Conservation (phyloP, 2,797 vertebrate species). For the Acipenser oxyrinchus region DNA sequence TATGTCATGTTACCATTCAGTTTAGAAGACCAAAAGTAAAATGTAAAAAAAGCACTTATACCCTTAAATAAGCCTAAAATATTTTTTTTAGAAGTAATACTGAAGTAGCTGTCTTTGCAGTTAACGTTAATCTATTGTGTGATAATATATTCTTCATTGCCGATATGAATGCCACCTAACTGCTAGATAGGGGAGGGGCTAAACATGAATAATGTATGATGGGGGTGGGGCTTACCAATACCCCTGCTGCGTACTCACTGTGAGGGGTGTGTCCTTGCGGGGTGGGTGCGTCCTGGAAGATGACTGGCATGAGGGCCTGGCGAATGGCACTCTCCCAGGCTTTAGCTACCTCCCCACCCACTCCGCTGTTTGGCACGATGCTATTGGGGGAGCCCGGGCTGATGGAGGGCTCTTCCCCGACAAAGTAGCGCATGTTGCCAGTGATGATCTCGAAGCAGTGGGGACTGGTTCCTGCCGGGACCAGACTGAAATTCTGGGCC, state of each 20-base stretch:
- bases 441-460: conserved; percentile 87
- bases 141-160: too few species aligned
- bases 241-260: conserved; percentile 39
- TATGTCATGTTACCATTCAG: too few species aligned
- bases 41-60: too few species aligned
- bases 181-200: too few species aligned
- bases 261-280: conserved; percentile 53
- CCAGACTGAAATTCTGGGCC: conserved; percentile 62
- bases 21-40: too few species aligned
- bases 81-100: too few species aligned
- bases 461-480: conserved; percentile 65
- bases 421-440: conserved; percentile 75
- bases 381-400: conserved; percentile 52
- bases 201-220: too few species aligned
- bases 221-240: too few species aligned
- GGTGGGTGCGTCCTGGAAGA: conserved; percentile 64
- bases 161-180: too few species aligned
- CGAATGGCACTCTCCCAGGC: conserved; percentile 79
- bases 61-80: too few species aligned
- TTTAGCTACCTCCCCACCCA: conserved; percentile 67
- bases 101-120: too few species aligned
- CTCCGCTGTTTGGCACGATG: conserved; percentile 58
- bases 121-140: too few species aligned
- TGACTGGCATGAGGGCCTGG: conserved; percentile 82
- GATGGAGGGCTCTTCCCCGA: conserved; percentile 66